phyloP scores from a whole-genome alignment of 2,888 invertebrate genomes.

The Miltochrista miniata region DNA sequence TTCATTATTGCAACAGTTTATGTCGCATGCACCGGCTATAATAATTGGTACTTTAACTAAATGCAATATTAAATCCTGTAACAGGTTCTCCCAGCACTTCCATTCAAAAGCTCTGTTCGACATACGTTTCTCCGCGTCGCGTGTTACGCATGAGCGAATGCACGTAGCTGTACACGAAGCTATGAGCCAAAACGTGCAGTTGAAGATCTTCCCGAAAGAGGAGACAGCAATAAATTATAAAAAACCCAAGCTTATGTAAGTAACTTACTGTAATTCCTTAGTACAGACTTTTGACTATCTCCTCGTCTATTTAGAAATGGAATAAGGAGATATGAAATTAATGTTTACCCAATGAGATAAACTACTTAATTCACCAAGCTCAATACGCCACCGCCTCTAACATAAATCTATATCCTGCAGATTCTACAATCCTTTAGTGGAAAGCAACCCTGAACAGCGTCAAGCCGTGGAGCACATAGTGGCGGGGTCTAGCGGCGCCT shows the following conservation, averaged over 20 bases:
- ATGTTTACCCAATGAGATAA: no score
- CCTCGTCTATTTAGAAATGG: no score
- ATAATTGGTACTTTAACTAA: no score
- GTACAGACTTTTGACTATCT: no score
- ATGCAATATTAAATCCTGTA: no score
- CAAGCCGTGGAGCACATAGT: conserved; percentile 78
- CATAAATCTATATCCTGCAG: conserved; percentile 29
- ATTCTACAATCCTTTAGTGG: conserved; percentile 53
- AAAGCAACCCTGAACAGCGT: conserved; percentile 53
- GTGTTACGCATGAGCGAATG: conserved; percentile 72
- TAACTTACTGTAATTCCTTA: background rate
- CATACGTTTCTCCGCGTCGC: conserved; percentile 70
- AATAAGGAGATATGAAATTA: no score
- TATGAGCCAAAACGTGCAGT: conserved; percentile 47
- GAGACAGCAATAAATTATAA: conserved; percentile 15
- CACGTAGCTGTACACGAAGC: conserved; percentile 66
- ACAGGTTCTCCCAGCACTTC: conserved; percentile 23
- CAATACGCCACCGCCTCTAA: no score
- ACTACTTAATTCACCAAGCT: no score
- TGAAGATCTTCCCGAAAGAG: conserved; percentile 50
- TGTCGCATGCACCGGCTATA: no score
- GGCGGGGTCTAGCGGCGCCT: conserved; percentile 82
- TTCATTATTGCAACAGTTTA: no score
- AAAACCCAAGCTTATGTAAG: conserved; percentile 43
- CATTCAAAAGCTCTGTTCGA: conserved; percentile 48